These are phyloP conservation scores for Drosophila pseudotakahashii DNA, from an alignment of 2,888 invertebrate species.

Conservation along the genomic window DNA sequence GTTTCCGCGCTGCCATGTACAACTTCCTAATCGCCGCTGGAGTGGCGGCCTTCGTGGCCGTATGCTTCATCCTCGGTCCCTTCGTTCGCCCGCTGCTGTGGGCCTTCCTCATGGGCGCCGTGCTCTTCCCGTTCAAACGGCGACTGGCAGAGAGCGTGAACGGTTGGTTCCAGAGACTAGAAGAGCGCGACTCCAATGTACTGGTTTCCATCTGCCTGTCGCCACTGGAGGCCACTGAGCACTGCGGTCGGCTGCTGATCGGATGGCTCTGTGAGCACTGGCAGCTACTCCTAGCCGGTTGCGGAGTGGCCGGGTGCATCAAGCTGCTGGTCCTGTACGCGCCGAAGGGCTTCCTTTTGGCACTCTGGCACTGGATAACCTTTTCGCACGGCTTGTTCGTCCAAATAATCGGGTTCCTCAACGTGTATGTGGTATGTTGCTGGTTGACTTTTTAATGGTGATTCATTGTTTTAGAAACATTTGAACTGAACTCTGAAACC, in stretches of 20 bases:
- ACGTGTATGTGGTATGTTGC: slow-evolving; percentile 80
- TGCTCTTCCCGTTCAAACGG: slow-evolving; percentile 97
- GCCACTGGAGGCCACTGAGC: slow-evolving; percentile 91
- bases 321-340: slow-evolving; percentile 86
- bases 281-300: slow-evolving; percentile 86
- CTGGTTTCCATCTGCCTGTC: slow-evolving; percentile 86
- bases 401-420: slow-evolving; percentile 79
- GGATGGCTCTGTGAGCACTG: slow-evolving; percentile 89
- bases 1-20: slow-evolving; percentile 83
- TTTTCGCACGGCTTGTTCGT: slow-evolving; percentile 82
- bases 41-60: slow-evolving; percentile 85
- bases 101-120: slow-evolving; percentile 98
- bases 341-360: slow-evolving; percentile 86
- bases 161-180: slow-evolving; percentile 91
- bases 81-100: slow-evolving; percentile 97
- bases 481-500: not conserved
- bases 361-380: slow-evolving; percentile 85
- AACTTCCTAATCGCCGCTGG: slow-evolving; percentile 83
- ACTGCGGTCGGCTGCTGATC: slow-evolving; percentile 90
- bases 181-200: slow-evolving; percentile 88
- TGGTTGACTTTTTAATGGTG: not conserved
- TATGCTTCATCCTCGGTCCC: slow-evolving; percentile 94
- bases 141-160: slow-evolving; percentile 90
- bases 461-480: not conserved
- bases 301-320: slow-evolving; percentile 76